phyloP scores from a whole-genome alignment of 2,888 invertebrate genomes.

The Drosophila picticornis region DNA sequence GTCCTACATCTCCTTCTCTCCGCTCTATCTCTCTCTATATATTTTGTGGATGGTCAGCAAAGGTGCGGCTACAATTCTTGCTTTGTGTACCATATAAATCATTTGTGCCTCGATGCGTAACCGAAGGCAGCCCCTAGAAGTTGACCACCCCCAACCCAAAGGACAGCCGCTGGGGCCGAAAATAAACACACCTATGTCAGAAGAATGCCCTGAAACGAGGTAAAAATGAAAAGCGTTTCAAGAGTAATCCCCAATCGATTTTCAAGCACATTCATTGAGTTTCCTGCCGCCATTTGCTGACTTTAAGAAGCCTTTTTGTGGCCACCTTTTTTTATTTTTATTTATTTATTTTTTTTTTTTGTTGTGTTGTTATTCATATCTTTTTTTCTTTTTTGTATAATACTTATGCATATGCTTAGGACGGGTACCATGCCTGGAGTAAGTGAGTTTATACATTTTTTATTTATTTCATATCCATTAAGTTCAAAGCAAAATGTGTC shows the following conservation, averaged over 20 bases:
- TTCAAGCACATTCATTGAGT: constrained; percentile 71
- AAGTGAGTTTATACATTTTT: constrained; percentile 75
- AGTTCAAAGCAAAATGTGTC: constrained; percentile 80
- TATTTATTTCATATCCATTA: constrained; percentile 81
- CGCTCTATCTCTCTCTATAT: constrained; percentile 11
- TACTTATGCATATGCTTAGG: constrained; percentile 65
- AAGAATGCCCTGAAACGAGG: constrained; percentile 54
- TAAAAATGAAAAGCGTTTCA: constrained; percentile 73
- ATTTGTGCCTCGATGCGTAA: constrained; percentile 75
- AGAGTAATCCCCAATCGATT: constrained; percentile 79
- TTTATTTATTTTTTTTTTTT: constrained; percentile 4
- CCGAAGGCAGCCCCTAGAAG: constrained; percentile 48
- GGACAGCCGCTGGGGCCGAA: constrained; percentile 60
- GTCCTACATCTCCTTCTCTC: background rate
- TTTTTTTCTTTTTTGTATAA: constrained; percentile 39
- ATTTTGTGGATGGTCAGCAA: constrained; percentile 31
- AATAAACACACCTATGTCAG: constrained; percentile 63
- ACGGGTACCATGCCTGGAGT: constrained; percentile 21
- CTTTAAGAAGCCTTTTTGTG: constrained; percentile 63
- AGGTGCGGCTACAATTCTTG: constrained; percentile 67
- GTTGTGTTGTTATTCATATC: background rate
- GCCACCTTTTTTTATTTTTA: constrained; percentile 50
- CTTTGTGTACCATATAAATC: constrained; percentile 73
- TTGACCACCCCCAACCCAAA: background rate
- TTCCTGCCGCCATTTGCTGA: constrained; percentile 71